Base-by-base conservation (phyloP, 1,140 invertebrate species). In the Eurosta solidaginis region DNA sequence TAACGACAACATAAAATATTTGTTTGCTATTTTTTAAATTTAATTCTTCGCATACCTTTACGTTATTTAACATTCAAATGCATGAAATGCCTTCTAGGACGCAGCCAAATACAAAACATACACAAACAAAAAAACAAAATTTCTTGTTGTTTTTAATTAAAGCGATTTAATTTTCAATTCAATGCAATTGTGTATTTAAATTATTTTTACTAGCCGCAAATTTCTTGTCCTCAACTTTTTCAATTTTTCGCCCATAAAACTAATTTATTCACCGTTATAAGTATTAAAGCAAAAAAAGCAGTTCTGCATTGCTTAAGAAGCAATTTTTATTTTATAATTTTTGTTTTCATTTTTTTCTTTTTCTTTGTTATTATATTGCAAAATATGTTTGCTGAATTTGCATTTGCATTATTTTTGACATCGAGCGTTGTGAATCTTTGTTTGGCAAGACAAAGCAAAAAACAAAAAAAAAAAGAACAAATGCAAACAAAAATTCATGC, bases 131-230 rank as follows among this genome's bases (percentile, higher is more conserved):
- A 12, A 29, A 59, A 36, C 25, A 59, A 2, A 4, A 59, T 59
- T 59, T 59, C 29, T 59, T 59, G 54, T 29, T 59, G 54, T 59
- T 59, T 54, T 59, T 59, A 59, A 59, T 59, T 59, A 59, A 59
- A 59, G 12, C n/a, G 27, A 59, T 59, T 59, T 14, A 59, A 59
- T 59, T 59, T 59, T 59, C 54, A 59, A 59, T 59, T 59, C 54
- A 59, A 59, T 33, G 54, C 54, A 33, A 17, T 59, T 59, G 54
- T 59, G 9, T 59, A 3, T 59, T 59, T 59, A 59, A 33, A 33
- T 59, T 59, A n/a, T n/a, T n/a, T n/a, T n/a, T n/a, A n/a, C n/a
- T n/a, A n/a, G n/a, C n/a, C 54, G 54, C 27, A 59, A 59, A 33
- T 33, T 59, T 59, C 33, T 33, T 22, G 22, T 10, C 2, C 54